Evolutionary conservation across 2,797 vertebrate species (phyloP).

Genomic region (Tapirus indicus): DNA sequence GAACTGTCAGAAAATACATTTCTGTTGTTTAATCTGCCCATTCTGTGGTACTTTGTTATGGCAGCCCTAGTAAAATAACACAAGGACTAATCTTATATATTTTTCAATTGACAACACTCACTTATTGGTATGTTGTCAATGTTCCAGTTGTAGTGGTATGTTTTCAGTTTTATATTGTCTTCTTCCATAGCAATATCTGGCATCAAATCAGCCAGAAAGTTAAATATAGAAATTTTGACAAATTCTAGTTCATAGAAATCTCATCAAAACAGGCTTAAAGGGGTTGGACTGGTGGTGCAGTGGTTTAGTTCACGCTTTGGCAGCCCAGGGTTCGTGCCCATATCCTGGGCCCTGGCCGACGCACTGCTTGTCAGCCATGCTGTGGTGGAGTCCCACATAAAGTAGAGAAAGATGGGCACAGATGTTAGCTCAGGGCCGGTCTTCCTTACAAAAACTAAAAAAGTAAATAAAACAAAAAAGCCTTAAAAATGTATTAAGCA

Average conservation of each 20-base stretch:
- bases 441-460: too few species aligned
- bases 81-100: background rate
- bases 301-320: too few species aligned
- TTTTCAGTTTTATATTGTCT: background rate
- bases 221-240: conserved; percentile 25
- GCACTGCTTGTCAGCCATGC: too few species aligned
- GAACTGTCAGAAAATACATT: background rate
- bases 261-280: background rate
- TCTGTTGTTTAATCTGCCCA: background rate
- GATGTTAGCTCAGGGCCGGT: too few species aligned
- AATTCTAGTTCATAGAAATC: conserved; percentile 11
- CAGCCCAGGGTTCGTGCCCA: too few species aligned
- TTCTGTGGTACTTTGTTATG: background rate
- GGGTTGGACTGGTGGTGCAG: too few species aligned
- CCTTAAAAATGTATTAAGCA: background rate
- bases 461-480: background rate
- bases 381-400: too few species aligned
- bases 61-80: background rate
- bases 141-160: background rate
- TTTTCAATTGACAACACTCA: background rate
- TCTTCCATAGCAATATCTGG: background rate
- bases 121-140: background rate
- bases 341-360: too few species aligned
- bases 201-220: background rate
- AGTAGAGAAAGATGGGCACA: too few species aligned